Percentiles rank a stretch among this genome's conserved stretches.
These are phyloP conservation scores for Alexandromys oeconomus DNA, from an alignment of 2,797 vertebrate genomes.

Conservation along the genomic window DNA sequence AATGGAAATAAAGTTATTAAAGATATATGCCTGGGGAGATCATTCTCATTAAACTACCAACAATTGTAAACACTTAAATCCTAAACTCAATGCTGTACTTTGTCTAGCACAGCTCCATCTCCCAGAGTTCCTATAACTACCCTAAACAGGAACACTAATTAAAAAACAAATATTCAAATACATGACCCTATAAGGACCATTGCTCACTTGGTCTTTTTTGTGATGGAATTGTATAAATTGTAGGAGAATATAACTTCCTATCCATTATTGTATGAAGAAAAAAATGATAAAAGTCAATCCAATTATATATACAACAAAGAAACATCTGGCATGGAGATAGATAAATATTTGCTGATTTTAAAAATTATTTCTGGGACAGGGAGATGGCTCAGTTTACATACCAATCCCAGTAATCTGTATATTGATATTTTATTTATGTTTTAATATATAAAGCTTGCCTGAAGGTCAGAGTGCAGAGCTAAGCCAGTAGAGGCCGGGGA, in stretches of 20 bases:
- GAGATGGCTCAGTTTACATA: background rate
- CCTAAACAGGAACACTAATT: background rate
- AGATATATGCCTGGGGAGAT: background rate
- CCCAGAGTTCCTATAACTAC: too few species aligned
- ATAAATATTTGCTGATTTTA: background rate
- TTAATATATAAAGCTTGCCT: too few species aligned
- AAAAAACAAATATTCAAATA: background rate
- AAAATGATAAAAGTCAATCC: background rate
- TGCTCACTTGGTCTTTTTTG: background rate
- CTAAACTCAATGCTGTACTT: too few species aligned
- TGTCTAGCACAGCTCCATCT: background rate
- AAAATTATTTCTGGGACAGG: background rate
- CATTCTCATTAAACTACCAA: background rate
- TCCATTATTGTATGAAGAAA: background rate
- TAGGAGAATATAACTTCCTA: background rate
- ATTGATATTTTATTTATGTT: too few species aligned
- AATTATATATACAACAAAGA: background rate
- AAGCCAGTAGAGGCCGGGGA: too few species aligned
- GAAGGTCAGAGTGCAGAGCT: too few species aligned
- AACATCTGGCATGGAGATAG: background rate
- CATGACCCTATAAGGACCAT: accelerated
- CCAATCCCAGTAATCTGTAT: too few species aligned
- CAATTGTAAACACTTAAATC: background rate
- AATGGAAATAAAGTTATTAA: background rate
- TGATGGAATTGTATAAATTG: background rate